Conservation (phyloP, 2,797 vertebrate genomes). For the Coccyzus lansbergi region DNA sequence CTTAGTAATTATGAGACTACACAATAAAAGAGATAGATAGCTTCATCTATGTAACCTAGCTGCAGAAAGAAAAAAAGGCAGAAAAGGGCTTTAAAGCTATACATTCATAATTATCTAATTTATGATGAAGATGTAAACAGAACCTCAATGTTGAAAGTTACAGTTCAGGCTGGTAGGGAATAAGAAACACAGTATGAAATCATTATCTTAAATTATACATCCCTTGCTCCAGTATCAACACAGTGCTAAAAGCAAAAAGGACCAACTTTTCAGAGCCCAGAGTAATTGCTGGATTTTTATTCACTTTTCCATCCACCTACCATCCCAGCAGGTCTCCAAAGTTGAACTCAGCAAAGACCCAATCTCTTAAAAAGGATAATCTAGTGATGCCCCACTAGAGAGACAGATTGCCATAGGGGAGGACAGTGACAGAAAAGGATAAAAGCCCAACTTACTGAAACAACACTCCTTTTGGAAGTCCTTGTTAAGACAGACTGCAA, state of each 20-base stretch:
- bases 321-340: background rate
- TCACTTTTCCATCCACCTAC: background rate
- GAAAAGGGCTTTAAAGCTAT: constrained; percentile 2
- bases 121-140: background rate
- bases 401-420: background rate
- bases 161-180: background rate
- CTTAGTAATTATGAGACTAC: constrained; percentile 1
- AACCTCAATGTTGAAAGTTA: background rate
- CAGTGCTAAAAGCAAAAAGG: background rate
- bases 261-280: background rate
- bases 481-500: background rate
- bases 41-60: background rate
- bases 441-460: constrained; percentile 31
- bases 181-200: background rate
- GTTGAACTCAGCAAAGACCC: background rate
- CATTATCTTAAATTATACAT: background rate
- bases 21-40: constrained; percentile 18
- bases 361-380: background rate
- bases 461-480: background rate
- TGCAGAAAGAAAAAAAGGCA: background rate
- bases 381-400: background rate
- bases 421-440: background rate
- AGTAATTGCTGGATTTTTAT: background rate
- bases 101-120: background rate
- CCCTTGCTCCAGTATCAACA: fast-evolving